Evolutionary conservation across 2,888 invertebrate species (phyloP).

Genomic region (Portevinia maculata): DNA sequence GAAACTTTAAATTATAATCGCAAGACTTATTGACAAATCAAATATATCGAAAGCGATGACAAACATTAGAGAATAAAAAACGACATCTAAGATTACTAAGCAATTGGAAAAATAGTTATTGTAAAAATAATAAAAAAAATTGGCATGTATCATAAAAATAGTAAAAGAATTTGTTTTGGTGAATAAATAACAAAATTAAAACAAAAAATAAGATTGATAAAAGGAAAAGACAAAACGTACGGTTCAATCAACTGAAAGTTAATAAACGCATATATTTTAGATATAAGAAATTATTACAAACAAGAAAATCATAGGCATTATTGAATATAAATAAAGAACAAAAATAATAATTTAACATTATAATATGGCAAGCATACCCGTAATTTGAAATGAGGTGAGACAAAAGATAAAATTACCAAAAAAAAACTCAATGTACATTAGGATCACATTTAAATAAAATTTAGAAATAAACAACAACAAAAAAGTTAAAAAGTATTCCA

Average conservation of each 20-base stretch:
- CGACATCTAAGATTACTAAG: constrained; percentile 33
- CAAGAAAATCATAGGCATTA: constrained; percentile 70
- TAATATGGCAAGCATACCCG: constrained; percentile 67
- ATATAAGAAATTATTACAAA: constrained; percentile 67
- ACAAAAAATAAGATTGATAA: constrained; percentile 26
- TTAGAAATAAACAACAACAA: constrained; percentile 30
- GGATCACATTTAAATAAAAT: constrained; percentile 60
- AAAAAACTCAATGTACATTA: constrained; percentile 72
- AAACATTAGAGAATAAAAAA: constrained; percentile 68
- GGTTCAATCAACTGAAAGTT: constrained; percentile 59
- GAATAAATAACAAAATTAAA: constrained; percentile 29
- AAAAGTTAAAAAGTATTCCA: constrained; percentile 55
- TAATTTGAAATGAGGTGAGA: constrained; percentile 49
- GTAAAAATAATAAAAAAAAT: constrained; percentile 39
- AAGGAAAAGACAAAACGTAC: constrained; percentile 42
- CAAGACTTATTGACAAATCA: constrained; percentile 58
- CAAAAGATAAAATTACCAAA: constrained; percentile 19
- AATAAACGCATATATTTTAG: constrained; percentile 71
- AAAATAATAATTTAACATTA: constrained; percentile 57
- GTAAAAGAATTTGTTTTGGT: constrained; percentile 41
- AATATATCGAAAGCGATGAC: constrained; percentile 72
- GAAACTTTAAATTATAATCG: constrained; percentile 37
- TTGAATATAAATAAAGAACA: constrained; percentile 53
- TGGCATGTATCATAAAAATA: constrained; percentile 31
- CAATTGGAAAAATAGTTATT: constrained; percentile 41